Evolutionary conservation across 2,113 vertebrate species (phyloP).

Genomic region (Notothenia rossii): DNA sequence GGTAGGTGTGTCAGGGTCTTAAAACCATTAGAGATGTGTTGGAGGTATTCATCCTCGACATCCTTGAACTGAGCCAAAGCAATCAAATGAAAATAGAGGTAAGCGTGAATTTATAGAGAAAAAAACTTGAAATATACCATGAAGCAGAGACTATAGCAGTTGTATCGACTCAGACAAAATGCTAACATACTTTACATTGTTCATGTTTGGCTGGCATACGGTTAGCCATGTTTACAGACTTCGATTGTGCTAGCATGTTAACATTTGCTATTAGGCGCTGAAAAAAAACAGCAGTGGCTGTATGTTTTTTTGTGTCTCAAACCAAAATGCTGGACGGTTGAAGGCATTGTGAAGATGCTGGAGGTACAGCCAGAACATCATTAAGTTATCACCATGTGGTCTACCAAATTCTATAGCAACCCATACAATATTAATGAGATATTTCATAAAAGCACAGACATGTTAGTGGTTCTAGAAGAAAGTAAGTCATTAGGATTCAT

Average conservation of each 20-base stretch:
- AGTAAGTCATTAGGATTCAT: neutral
- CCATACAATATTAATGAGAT: neutral
- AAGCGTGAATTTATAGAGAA: neutral
- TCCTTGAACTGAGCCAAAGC: conserved; percentile 1
- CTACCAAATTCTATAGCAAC: neutral
- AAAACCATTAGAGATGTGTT: no score
- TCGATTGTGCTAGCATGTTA: neutral
- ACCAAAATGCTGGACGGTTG: neutral
- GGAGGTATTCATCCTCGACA: conserved; percentile 43
- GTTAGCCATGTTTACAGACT: neutral
- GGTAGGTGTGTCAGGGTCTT: no score
- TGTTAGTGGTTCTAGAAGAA: neutral
- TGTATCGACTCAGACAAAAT: neutral
- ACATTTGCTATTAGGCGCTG: no score
- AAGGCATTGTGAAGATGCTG: neutral
- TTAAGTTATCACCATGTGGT: neutral
- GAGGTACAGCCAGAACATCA: neutral
- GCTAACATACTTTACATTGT: neutral
- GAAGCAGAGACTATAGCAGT: neutral
- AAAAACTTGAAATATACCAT: neutral
- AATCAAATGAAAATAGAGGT: conserved; percentile 37
- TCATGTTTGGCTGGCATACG: neutral
- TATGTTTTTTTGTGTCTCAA: neutral
- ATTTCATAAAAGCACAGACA: neutral
- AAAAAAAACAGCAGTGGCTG: neutral